Percentiles rank a stretch among this genome's conserved stretches.
phyloP scores from a whole-genome alignment of 2,888 invertebrate species.

The Spisula solida region DNA sequence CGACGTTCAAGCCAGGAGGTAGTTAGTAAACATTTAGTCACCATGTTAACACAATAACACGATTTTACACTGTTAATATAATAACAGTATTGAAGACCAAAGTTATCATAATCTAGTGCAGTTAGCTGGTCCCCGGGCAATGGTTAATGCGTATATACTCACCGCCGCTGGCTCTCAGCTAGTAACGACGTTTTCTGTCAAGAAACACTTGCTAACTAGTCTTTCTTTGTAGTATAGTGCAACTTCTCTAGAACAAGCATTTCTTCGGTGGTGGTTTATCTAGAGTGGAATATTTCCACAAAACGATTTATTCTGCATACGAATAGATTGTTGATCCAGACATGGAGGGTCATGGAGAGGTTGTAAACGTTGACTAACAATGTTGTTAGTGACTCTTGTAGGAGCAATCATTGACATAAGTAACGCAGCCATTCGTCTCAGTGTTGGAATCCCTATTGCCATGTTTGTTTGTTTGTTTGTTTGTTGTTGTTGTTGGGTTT shows the following conservation, averaged over 20 bases:
- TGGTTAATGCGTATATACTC: not conserved
- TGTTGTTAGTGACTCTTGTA: not conserved
- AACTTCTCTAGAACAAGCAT: no score
- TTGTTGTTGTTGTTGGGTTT: not conserved
- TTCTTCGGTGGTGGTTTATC: no score
- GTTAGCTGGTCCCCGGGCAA: not conserved
- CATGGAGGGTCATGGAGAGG: no score
- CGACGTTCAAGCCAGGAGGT: constrained; percentile 40
- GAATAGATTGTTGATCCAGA: no score
- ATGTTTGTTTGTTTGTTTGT: not conserved
- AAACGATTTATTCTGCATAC: no score
- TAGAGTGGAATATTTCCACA: no score
- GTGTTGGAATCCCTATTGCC: not conserved
- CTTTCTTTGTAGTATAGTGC: not conserved
- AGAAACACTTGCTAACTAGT: not conserved
- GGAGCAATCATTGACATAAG: not conserved
- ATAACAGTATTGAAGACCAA: not conserved
- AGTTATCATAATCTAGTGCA: not conserved
- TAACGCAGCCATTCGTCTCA: not conserved
- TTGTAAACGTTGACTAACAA: no score
- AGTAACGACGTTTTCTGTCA: not conserved
- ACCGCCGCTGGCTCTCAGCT: not conserved
- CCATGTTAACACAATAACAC: not conserved
- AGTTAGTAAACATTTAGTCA: not conserved
- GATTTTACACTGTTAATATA: not conserved